These are phyloP conservation scores for Drosophila sp. DNA, from an alignment of 1,140 invertebrate genomes.

Conservation along the genomic window DNA sequence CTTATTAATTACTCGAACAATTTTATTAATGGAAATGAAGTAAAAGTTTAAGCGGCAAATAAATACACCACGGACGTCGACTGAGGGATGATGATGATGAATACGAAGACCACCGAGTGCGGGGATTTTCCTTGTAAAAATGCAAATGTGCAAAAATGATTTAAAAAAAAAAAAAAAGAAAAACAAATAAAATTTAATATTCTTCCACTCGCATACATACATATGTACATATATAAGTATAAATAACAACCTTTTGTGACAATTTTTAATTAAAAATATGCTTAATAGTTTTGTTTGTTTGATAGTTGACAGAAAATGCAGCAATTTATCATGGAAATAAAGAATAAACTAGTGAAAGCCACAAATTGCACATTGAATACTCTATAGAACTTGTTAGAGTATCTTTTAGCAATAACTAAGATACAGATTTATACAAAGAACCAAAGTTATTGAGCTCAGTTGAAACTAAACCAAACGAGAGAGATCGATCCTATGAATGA, in stretches of 20 bases:
- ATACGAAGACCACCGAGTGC: background rate
- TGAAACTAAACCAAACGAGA: no score
- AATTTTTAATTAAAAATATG: constrained; percentile 60
- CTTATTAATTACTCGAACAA: constrained; percentile 62
- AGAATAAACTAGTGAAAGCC: background rate
- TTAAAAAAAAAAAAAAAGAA: constrained; percentile 13
- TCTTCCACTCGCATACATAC: background rate
- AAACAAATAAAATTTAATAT: constrained; percentile 11
- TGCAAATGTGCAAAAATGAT: constrained; percentile 1
- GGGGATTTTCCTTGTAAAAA: no score
- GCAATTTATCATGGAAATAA: constrained; percentile 29
- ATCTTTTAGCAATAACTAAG: no score
- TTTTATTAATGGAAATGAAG: constrained; percentile 43
- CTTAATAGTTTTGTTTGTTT: constrained; percentile 33
- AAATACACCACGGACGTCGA: background rate
- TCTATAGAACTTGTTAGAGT: background rate
- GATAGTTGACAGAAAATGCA: constrained; percentile 29
- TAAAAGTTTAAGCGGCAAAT: constrained; percentile 36
- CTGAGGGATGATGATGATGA: background rate
- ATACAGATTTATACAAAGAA: background rate
- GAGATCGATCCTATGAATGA: no score
- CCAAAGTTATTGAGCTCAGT: background rate
- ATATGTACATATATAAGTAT: background rate
- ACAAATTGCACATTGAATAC: constrained; percentile 18
- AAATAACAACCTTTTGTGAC: constrained; percentile 32